A percentile compares a stretch with the other conserved stretches of the same genome.
These are phyloP conservation scores for Agrypnus murinus DNA, from an alignment of 2,888 invertebrate species.

Conservation along the genomic window DNA sequence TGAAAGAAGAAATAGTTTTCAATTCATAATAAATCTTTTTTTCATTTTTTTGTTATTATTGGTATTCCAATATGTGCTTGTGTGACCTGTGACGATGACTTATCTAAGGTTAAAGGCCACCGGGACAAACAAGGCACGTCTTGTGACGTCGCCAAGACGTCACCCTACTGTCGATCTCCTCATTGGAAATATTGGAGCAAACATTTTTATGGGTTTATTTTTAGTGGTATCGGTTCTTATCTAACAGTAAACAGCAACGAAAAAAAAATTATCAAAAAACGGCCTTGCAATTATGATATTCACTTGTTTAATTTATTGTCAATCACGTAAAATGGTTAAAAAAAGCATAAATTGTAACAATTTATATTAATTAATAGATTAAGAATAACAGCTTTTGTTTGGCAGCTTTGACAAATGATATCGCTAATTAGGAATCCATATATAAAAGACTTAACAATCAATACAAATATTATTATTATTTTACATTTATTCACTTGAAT, in stretches of 20 bases:
- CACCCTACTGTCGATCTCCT: slow-evolving; percentile 36
- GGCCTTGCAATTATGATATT: slow-evolving; percentile 31
- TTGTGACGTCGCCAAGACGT: slow-evolving; percentile 47
- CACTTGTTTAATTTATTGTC: slow-evolving; percentile 15
- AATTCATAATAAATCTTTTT: neutral
- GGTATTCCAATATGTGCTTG: slow-evolving; percentile 26
- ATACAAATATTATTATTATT: too few relatives aligned
- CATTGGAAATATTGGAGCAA: slow-evolving; percentile 34
- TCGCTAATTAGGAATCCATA: too few relatives aligned
- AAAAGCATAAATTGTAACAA: too few relatives aligned
- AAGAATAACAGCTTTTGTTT: too few relatives aligned
- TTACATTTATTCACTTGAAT: too few relatives aligned
- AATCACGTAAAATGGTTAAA: slow-evolving; percentile 11
- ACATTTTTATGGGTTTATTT: slow-evolving; percentile 32
- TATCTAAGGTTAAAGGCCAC: slow-evolving; percentile 48
- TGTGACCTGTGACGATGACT: slow-evolving; percentile 44
- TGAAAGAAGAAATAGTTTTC: neutral
- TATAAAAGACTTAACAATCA: too few relatives aligned
- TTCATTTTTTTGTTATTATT: slow-evolving; percentile 27
- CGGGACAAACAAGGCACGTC: slow-evolving; percentile 55
- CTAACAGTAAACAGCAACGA: slow-evolving; percentile 29
- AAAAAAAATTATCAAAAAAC: slow-evolving; percentile 37
- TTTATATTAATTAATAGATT: too few relatives aligned
- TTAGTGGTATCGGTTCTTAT: slow-evolving; percentile 26
- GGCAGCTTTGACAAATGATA: too few relatives aligned